Evolutionary conservation across 1,140 invertebrate genomes (phyloP), one percentile per base, ranked within the genome.

Genomic region (Drosophila hydei): DNA sequence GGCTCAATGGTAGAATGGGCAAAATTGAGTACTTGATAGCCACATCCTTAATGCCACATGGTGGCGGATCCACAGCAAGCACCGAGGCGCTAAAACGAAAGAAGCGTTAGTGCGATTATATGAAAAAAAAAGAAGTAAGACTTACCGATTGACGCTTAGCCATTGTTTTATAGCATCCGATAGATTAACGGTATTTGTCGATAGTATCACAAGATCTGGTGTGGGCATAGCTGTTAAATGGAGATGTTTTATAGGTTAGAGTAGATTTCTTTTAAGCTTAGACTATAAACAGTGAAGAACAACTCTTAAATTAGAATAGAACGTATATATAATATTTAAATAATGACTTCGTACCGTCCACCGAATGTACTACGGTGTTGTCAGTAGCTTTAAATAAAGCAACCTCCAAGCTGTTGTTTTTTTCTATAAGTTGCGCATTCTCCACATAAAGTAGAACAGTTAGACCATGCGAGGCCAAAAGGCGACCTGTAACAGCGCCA

Each of bases 381-480:
- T 78, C 79, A 11, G 90, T 91, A 33, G 91, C 91, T 61, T 85
- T 91, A 30, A 91, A 92, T n/a, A 92, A 50, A 27, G 75, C 56
- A 89, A 65, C 92, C 59, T 60, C 93, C 58, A 52, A 84, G 92
- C 36, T 93, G 47, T 19, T 73, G n/a, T 79, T 92, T 1, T 93
- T 91, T 75, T 92, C 93, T 12, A 81, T 40, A 18, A 79, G 68
- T 23, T 75, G 91, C 0, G 92, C 91, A 74, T 93, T 93, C 71
- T 93, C 94, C n/a, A 95, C 91, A 71, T 94, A 95, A 0, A 96
- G 93, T 19, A 95, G 91, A 0, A 95, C 95, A 60, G 94, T 94
- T 0, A 97, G 95, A 23, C 96, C 96, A 87, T 98, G 97, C 81
- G 95, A 95, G 16, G 96, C 94, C 45, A 98, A 93, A 83, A 97